Evolutionary conservation across 1,140 invertebrate genomes (phyloP).

Genomic region (Palaemon carinicauda): DNA sequence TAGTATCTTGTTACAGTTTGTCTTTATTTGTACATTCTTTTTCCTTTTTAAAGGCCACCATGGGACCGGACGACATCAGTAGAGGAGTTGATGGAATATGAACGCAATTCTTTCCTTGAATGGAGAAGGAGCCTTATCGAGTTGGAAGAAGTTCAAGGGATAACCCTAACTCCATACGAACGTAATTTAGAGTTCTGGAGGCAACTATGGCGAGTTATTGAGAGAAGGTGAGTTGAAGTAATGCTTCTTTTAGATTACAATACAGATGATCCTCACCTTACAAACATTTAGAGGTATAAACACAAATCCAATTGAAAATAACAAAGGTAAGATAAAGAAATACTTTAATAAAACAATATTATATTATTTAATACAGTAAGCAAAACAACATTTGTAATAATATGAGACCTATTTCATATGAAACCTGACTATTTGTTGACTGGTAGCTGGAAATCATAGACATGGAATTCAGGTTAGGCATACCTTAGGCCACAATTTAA

Average conservation of each 20-base stretch:
- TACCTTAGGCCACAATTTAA: no score
- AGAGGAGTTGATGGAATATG: slow-evolving; percentile 79
- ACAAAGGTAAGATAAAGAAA: no score
- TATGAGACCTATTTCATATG: no score
- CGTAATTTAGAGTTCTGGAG: slow-evolving; percentile 98
- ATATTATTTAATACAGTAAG: no score
- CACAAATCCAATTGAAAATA: neutral
- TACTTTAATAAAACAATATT: no score
- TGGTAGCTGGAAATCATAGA: no score
- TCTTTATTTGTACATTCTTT: no score
- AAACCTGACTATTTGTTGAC: no score
- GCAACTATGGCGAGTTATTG: slow-evolving; percentile 97
- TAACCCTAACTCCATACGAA: slow-evolving; percentile 95
- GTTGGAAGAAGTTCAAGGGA: slow-evolving; percentile 81
- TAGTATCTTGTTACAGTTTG: neutral
- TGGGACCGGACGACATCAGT: slow-evolving; percentile 81
- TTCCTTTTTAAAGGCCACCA: slow-evolving; percentile 72
- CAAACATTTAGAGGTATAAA: no score
- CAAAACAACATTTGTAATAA: no score
- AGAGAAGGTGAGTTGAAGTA: slow-evolving; percentile 72
- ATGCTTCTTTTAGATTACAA: neutral
- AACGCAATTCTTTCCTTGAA: slow-evolving; percentile 83
- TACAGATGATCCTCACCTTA: no score
- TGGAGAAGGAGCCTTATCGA: slow-evolving; percentile 85
- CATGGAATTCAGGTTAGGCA: no score